A percentile compares a stretch with the other conserved stretches of the same genome.
Evolutionary conservation across 2,113 vertebrate species (phyloP).

Genomic region (Propithecus coquereli): DNA sequence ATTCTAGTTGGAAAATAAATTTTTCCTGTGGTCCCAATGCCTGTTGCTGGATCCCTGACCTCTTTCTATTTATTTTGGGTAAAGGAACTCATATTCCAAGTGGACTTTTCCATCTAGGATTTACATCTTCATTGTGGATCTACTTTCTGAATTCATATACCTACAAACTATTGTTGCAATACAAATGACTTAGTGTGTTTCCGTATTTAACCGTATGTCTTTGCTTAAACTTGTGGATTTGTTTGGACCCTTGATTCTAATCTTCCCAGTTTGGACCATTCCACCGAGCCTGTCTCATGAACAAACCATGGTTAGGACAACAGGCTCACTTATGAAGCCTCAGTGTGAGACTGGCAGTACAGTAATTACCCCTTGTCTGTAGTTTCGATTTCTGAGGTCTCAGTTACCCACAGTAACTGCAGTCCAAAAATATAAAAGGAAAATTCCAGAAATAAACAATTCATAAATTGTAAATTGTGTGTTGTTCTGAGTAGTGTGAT

Average conservation of each 20-base stretch:
- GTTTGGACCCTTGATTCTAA: neutral
- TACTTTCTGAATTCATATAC: neutral
- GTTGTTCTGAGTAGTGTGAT: neutral
- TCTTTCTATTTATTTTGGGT: neutral
- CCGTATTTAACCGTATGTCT: neutral
- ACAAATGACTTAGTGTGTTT: no score
- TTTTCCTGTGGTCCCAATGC: no score
- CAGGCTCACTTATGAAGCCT: neutral
- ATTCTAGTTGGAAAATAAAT: neutral
- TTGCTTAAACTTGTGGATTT: neutral
- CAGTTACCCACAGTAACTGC: neutral
- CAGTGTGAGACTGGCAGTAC: neutral
- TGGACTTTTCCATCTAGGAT: neutral
- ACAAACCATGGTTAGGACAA: neutral
- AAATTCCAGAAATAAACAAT: neutral
- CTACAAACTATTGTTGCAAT: neutral
- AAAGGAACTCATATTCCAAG: neutral
- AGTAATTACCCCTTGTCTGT: neutral
- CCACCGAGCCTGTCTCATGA: neutral
- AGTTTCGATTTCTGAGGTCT: neutral
- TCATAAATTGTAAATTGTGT: neutral
- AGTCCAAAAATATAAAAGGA: neutral
- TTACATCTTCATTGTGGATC: neutral
- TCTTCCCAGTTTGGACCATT: neutral
- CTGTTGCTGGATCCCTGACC: neutral